Evolutionary conservation across 2,797 vertebrate species (phyloP), one percentile per base, ranked within the genome.

Genomic region (Takifugu ocellatus): DNA sequence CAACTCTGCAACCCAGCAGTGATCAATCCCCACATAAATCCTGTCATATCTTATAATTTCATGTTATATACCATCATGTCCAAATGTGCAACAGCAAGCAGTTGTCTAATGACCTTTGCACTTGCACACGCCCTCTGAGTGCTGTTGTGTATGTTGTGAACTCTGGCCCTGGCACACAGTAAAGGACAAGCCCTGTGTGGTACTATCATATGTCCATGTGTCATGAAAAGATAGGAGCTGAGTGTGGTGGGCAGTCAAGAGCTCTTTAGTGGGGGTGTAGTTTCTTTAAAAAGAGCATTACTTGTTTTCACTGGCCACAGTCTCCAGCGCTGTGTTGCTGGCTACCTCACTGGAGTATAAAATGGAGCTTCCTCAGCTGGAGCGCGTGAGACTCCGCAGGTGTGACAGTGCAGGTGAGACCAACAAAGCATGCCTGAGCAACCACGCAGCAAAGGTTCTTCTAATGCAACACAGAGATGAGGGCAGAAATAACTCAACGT

Each of bases 351-450:
- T 59, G 56, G 25, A 72, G 63, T 2, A 10, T 26, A 74, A 42
- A 48, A 91, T 91, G 89, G 89, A 89, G 33, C 11, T 61, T 47
- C 60, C 72, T 21, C 80, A 75, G 24, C 63, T 65, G 68, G 89
- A 89, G 58, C 48, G 72, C 21, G 1, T 68, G 51, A 77, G 54
- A 56, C 73, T 52, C 25, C 75, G 47, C 54, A 76, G 82, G 44
- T 84, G 76, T 73, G 87, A 91, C 79, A 90, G 87, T 42, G 75
- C 88, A 83, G 90, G 91, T 91, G 81, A 91, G 89, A 49, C 58
- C 6, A 15, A 3, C 16, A 59, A 12, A 66, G 67, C 60, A 61
- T 51, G 21, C 36, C 31, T 21, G 36, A 52, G 29, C 47, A 61
- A 26, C 1, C 1, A 5, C 9, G 5, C 45, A n/a, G 24, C 5